Evolutionary conservation across 1,140 invertebrate species (phyloP).

Genomic region (Antheraea mylitta): DNA sequence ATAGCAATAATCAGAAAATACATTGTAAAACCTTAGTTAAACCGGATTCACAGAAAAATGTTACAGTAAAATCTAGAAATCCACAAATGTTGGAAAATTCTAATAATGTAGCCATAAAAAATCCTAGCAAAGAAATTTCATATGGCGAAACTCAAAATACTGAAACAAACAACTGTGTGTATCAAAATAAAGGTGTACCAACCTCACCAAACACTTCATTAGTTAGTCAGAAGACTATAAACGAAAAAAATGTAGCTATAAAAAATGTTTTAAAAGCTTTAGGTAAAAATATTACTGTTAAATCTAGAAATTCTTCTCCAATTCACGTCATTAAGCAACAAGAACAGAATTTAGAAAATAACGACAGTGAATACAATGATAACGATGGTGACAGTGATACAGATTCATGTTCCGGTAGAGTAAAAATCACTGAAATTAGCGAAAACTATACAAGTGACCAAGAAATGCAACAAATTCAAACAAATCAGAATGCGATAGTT

Average conservation of each 20-base stretch:
- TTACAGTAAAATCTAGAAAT: conserved; percentile 38
- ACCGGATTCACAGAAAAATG: conserved; percentile 33
- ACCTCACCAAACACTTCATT: neutral
- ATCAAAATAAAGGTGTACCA: conserved; percentile 6
- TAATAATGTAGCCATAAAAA: neutral
- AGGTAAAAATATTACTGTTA: conserved; percentile 60
- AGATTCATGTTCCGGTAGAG: neutral
- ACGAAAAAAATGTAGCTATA: conserved; percentile 39
- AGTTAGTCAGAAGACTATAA: neutral
- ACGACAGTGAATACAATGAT: neutral
- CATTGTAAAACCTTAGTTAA: conserved; percentile 16
- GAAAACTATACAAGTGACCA: neutral
- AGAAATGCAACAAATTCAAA: neutral
- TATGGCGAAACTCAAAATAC: neutral
- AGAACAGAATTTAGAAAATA: conserved; percentile 27
- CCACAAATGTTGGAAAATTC: conserved; percentile 9
- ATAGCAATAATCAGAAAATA: conserved; percentile 15
- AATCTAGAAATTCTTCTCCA: conserved; percentile 30
- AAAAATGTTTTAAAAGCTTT: conserved; percentile 55
- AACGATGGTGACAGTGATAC: conserved; percentile 4
- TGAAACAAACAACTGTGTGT: neutral
- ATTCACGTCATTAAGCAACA: neutral
- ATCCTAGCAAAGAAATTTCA: neutral
- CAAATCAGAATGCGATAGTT: neutral
- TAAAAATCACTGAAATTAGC: conserved; percentile 11